These are phyloP conservation scores for Micropoecilia bifurca DNA, from an alignment of 2,797 vertebrate genomes.

Conservation along the genomic window DNA sequence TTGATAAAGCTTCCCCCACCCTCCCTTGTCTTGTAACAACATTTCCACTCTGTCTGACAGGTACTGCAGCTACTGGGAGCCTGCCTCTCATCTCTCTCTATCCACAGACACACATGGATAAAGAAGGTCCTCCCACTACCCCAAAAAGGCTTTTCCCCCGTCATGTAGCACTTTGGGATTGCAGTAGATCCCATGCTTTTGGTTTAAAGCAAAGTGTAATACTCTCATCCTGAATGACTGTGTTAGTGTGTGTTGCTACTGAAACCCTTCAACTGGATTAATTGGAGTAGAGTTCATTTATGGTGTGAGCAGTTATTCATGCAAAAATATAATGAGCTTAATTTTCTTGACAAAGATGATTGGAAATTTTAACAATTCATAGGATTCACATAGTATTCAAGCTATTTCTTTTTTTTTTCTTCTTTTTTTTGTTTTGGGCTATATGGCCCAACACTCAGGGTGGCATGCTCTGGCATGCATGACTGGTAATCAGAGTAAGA, in stretches of 20 bases:
- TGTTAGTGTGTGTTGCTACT: conserved; percentile 28
- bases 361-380: conserved; percentile 9
- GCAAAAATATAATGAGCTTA: conserved; percentile 7
- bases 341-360: neutral
- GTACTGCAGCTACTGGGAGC: conserved; percentile 51
- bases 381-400: neutral
- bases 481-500: neutral
- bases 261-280: conserved; percentile 34
- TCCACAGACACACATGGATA: conserved; percentile 21
- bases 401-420: neutral
- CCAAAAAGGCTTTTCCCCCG: conserved; percentile 23
- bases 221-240: conserved; percentile 33
- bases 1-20: conserved; percentile 67
- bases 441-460: neutral
- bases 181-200: conserved; percentile 33
- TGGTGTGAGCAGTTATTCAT: neutral
- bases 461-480: neutral
- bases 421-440: conserved; percentile 1
- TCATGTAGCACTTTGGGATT: conserved; percentile 39
- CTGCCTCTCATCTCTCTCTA: conserved; percentile 50
- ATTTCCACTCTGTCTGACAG: conserved; percentile 69
- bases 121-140: conserved; percentile 22
- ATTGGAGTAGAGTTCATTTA: conserved; percentile 17
- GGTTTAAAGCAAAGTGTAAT: conserved; percentile 40
- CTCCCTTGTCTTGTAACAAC: conserved; percentile 70